Evolutionary conservation across 2,797 vertebrate species (phyloP), one percentile per base, ranked within the genome.

Genomic region (Discoglossus pictus): DNA sequence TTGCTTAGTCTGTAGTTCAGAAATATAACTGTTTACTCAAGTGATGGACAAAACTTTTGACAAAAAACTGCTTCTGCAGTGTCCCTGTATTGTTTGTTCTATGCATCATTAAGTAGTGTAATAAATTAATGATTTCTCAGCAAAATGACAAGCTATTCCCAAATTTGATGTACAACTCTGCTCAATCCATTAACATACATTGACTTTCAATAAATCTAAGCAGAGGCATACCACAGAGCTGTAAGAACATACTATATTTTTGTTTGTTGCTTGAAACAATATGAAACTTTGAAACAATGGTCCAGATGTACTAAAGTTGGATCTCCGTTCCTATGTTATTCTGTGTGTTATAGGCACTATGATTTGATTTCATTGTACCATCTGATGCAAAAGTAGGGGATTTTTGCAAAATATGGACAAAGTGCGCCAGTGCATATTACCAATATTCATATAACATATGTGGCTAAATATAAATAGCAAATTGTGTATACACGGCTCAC

Each of bases 151-250:
- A 17, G 44, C 74, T 76, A 50, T 39, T 31, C 54, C 31, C 55
- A 52, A 15, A 2, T 81, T 75, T 80, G 61, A 75, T 68, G 18
- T 60, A 61, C 20, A 72, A 20, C 35, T 75, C 23, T 68, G 27
- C 74, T 71, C 47, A 74, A 46, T 67, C 59, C 48, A 34, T 73
- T 78, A 79, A 40, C 20, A 34, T 73, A 75, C 72, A 54, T 5
- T 78, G 65, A 74, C 59, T 78, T 83, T 65, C 70, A 72, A 1
- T 75, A 74, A 78, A 76, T 59, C 24, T 75, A 63, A 78, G 34
- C 13, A 67, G 15, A 7, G 17, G 2, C 48, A 25, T 73, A 24
- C 61, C 13, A 8, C 4, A 53, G 59, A 61, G 20, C 58, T 73
- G 64, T 2, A n/a, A 3, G 65, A 11, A 20, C 25, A 64, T 24